Base-by-base conservation (phyloP, 2,797 vertebrate genomes). In the Harpagifer antarcticus region DNA sequence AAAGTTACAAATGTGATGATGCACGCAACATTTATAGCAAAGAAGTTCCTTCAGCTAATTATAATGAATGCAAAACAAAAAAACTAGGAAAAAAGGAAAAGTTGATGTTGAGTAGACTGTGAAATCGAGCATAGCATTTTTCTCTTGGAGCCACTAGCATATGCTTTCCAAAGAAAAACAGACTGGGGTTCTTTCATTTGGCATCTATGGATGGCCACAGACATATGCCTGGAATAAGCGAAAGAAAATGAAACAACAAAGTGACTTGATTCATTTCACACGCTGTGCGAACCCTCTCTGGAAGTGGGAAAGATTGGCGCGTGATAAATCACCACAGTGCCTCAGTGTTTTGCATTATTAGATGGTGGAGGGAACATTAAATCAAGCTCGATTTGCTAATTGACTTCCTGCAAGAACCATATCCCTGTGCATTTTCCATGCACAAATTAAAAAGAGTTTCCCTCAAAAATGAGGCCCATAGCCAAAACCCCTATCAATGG, bases 341-440 rank as follows among this genome's bases (percentile, higher is more conserved):
- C 72, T 13, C 16, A 82, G 84, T 79, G 76, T 86, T 87, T 84
- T 84, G 78, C 79, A 85, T 81, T 79, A 92, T 89, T 82, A 79
- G 81, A 87, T 87, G 78, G 72, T 68, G 67, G 72, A 86, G 64
- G 66, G 76, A 88, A 84, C 70, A 73, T 88, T 89, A 91, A 89
- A 88, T 90, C 83, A 89, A 62, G 72, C 80, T 78, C 27, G 49
- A 79, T 89, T 91, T 87, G 49, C 71, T 88, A 88, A 86, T 82
- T 89, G 82, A 85, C 81, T 65, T 23, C n/a, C 82, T 76, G 61
- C 68, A 42, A 71, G 76, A 69, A 71, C 69, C 68, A 74, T 68
- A 74, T 81, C 74, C 75, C 50, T 68, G 59, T 74, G 62, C 68
- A 45, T 49, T 84, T 76, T 31, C 49, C 47, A 9, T 61, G 53